Conservation (phyloP, 2,888 invertebrate genomes). For the Pteria penguin region DNA sequence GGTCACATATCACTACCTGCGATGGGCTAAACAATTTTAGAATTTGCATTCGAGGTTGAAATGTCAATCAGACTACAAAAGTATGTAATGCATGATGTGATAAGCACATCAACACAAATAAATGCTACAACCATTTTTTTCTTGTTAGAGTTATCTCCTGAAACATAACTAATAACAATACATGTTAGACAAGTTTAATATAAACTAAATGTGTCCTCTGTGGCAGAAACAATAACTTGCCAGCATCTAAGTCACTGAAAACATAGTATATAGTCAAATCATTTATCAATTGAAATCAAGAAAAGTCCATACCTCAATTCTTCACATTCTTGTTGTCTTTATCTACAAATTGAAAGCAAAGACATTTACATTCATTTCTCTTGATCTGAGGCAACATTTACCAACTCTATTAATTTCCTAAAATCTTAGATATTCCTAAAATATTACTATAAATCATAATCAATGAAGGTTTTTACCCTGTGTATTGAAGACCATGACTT, state of each 20-base stretch:
- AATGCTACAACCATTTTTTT: neutral
- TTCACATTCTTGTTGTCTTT: neutral
- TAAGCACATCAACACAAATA: neutral
- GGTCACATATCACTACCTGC: neutral
- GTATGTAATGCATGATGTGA: neutral
- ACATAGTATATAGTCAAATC: neutral
- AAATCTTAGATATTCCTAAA: too few species aligned
- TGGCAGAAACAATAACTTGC: neutral
- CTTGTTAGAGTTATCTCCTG: neutral
- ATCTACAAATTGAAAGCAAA: neutral
- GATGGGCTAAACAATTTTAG: neutral
- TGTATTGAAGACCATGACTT: too few species aligned
- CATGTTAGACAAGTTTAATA: neutral
- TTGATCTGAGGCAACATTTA: too few species aligned
- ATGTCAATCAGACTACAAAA: neutral
- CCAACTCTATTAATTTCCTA: too few species aligned
- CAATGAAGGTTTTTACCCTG: too few species aligned
- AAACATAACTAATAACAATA: neutral
- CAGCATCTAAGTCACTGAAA: too few species aligned
- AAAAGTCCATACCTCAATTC: neutral
- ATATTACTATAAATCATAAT: too few species aligned
- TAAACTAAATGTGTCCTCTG: neutral
- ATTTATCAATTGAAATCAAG: too few species aligned
- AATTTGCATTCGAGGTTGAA: neutral
- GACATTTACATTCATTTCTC: neutral